phyloP scores from a whole-genome alignment of 1,140 invertebrate genomes.

The Eriocheir sinensis region DNA sequence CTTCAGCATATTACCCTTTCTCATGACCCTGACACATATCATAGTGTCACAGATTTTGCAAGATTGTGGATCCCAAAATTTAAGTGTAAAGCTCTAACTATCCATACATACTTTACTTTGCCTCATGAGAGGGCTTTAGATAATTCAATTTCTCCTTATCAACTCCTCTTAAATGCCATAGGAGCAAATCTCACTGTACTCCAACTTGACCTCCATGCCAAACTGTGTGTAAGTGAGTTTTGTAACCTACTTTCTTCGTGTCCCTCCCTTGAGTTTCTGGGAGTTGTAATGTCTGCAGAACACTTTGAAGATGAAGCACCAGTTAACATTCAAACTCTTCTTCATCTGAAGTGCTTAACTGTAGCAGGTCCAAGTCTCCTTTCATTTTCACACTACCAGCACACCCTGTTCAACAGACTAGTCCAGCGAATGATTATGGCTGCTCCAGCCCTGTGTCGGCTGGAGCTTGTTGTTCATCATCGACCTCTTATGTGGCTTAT shows the following conservation, averaged over 20 bases:
- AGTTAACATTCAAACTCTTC: conserved; percentile 37
- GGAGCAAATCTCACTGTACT: conserved; percentile 43
- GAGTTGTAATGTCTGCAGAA: conserved; percentile 34
- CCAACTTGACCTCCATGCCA: conserved; percentile 40
- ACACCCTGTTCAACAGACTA: conserved; percentile 23
- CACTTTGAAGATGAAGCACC: neutral
- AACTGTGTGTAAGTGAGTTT: conserved; percentile 32
- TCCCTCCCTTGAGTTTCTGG: conserved; percentile 51
- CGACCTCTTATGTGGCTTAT: conserved; percentile 52
- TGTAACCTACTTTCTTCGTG: conserved; percentile 36
- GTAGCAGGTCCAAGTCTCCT: neutral
- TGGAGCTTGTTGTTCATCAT: conserved; percentile 48
- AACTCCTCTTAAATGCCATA: conserved; percentile 16
- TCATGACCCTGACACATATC: neutral
- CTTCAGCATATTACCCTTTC: conserved; percentile 53
- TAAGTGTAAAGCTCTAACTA: conserved; percentile 42
- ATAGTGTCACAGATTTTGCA: conserved; percentile 47
- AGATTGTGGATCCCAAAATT: conserved; percentile 58
- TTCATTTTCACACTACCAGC: neutral
- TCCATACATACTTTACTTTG: conserved; percentile 37
- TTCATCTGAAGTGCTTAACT: conserved; percentile 30
- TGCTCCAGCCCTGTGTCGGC: conserved; percentile 31
- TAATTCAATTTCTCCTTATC: conserved; percentile 43
- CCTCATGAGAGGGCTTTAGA: conserved; percentile 15
- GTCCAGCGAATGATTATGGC: conserved; percentile 34